These are phyloP conservation scores for Cliona cf. orientalis DNA, from an alignment of 37 sponge, comb jelly and placozoan genomes.

Conservation along the genomic window DNA sequence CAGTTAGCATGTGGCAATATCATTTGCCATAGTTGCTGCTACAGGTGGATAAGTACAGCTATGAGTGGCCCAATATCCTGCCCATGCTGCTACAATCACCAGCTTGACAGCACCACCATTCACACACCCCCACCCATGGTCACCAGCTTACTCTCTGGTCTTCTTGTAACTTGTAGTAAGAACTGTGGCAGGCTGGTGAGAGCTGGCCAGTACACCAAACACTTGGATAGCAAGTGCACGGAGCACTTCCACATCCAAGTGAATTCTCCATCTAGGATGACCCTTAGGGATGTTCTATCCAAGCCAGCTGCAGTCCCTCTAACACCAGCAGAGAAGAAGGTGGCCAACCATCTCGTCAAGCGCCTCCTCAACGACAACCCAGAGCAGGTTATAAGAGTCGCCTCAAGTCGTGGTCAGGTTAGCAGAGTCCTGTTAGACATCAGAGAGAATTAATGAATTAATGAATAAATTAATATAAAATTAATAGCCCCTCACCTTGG, in stretches of 20 bases:
- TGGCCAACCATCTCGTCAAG: neutral
- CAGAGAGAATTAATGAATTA: no score
- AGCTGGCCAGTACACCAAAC: neutral
- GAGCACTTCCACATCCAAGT: no score
- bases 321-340: neutral
- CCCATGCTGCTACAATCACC: slow-evolving; percentile 26
- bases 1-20: slow-evolving; percentile 5
- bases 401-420: slow-evolving; percentile 17
- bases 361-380: neutral
- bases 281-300: neutral
- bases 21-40: slow-evolving; percentile 4
- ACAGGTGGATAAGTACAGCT: slow-evolving; percentile 19
- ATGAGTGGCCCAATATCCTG: neutral
- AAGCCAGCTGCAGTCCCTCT: neutral
- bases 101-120: neutral
- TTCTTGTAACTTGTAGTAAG: no score
- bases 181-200: neutral
- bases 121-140: neutral
- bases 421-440: neutral
- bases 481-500: slow-evolving; percentile 12
- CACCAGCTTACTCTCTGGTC: neutral
- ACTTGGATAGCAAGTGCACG: neutral
- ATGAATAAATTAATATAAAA: no score
- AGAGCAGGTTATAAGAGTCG: neutral
- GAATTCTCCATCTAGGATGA: slow-evolving; percentile 3